Conservation (phyloP, 2,888 invertebrate species). For the Hecatera dysodea region DNA sequence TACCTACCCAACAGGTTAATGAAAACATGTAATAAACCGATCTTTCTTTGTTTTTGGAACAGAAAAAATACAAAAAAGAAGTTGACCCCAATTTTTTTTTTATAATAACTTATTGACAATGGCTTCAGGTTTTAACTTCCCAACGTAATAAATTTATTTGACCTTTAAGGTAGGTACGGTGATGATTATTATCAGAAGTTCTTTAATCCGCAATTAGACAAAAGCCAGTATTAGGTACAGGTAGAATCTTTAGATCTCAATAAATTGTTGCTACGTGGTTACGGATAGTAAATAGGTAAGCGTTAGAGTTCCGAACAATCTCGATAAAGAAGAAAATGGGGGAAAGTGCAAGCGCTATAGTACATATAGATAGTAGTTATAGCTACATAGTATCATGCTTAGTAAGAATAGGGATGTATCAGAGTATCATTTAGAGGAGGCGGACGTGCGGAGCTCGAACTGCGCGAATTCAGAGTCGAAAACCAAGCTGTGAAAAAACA, state of each 20-base stretch:
- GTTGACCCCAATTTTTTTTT: background rate
- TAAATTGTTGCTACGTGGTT: slow-evolving; percentile 19
- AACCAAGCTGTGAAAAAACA: too few species aligned
- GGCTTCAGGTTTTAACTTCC: background rate
- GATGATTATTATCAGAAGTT: background rate
- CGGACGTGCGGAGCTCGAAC: background rate
- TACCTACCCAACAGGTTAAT: too few species aligned
- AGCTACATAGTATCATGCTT: slow-evolving; percentile 13
- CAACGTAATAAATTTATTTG: background rate
- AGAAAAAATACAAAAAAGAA: background rate
- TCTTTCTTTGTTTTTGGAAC: background rate
- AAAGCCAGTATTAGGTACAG: background rate
- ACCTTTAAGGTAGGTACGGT: background rate
- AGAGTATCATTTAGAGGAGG: background rate
- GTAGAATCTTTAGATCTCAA: slow-evolving; percentile 5
- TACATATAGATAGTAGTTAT: background rate
- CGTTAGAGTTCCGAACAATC: slow-evolving; percentile 43
- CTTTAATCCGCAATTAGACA: slow-evolving; percentile 6
- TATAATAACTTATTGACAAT: background rate
- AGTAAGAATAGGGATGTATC: background rate
- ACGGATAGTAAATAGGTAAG: slow-evolving; percentile 20
- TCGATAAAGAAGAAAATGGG: slow-evolving; percentile 53
- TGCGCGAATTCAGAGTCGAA: too few species aligned
- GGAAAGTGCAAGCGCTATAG: slow-evolving; percentile 36
- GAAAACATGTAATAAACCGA: too few species aligned